phyloP scores from a whole-genome alignment of 2,888 invertebrate genomes.

The Tethea ocularis region DNA sequence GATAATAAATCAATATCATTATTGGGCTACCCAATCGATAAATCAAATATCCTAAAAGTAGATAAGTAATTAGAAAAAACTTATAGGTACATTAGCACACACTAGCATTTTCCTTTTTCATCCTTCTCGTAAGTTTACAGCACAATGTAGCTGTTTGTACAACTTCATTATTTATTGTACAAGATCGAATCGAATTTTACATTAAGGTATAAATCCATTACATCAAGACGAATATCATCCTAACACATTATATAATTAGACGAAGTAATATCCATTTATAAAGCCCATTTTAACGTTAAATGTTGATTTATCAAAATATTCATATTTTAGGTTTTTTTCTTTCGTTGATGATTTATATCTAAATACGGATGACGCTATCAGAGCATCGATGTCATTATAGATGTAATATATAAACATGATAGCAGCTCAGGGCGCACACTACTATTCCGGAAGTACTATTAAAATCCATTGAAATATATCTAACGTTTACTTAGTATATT shows the following conservation, averaged over 20 bases:
- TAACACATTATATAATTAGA: conserved; percentile 44
- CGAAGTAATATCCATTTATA: conserved; percentile 58
- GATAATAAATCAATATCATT: conserved; percentile 48
- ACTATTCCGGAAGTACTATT: not conserved
- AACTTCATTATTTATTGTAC: conserved; percentile 44
- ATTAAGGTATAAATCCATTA: conserved; percentile 53
- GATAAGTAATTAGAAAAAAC: conserved; percentile 42
- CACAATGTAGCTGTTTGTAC: conserved; percentile 48
- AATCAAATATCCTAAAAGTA: conserved; percentile 38
- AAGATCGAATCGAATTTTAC: conserved; percentile 47
- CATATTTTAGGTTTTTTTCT: conserved; percentile 44
- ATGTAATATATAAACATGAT: not conserved
- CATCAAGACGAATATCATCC: conserved; percentile 55
- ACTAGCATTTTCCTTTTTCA: conserved; percentile 38
- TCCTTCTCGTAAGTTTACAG: conserved; percentile 25
- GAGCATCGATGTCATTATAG: not conserved
- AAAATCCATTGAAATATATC: not conserved
- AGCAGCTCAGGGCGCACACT: not conserved
- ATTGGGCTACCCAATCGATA: conserved; percentile 54
- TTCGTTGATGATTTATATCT: conserved; percentile 46
- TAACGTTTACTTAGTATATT: not conserved
- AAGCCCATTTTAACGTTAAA: conserved; percentile 65
- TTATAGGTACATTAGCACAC: conserved; percentile 49
- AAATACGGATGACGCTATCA: not conserved
- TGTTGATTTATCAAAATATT: conserved; percentile 66